Conservation (phyloP, 35 echinoderm and acorn worm genomes). For the Nesometra sesokonis region DNA sequence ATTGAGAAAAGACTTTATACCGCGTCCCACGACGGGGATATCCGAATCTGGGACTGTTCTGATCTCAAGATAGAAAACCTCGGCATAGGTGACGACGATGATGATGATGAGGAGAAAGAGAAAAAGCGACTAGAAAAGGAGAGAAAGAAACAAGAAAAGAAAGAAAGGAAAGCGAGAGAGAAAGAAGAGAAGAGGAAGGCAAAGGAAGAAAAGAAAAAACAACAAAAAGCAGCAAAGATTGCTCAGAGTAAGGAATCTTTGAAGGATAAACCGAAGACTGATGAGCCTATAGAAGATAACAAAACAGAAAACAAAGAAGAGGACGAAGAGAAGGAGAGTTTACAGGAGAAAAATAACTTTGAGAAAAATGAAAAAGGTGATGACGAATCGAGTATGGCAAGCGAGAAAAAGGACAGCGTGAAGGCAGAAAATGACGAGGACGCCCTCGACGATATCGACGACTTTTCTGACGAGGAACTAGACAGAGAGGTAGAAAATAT, state of each 20-base stretch:
- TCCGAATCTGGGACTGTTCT: slow-evolving; percentile 63
- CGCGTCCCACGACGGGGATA: slow-evolving; percentile 53
- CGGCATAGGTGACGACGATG: slow-evolving; percentile 80
- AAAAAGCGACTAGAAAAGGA: slow-evolving; percentile 68
- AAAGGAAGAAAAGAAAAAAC: slow-evolving; percentile 7
- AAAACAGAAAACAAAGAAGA: slow-evolving; percentile 38
- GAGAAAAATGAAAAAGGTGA: slow-evolving; percentile 49
- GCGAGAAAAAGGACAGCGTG: slow-evolving; percentile 47
- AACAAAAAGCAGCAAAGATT: neutral
- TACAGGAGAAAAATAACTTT: slow-evolving; percentile 70
- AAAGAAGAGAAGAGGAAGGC: slow-evolving; percentile 33
- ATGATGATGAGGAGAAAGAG: slow-evolving; percentile 83
- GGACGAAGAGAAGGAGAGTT: slow-evolving; percentile 32
- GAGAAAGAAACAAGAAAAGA: slow-evolving; percentile 55
- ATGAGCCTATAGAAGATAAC: slow-evolving; percentile 27
- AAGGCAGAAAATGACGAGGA: slow-evolving; percentile 20
- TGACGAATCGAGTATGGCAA: slow-evolving; percentile 7
- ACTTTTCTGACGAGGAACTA: neutral
- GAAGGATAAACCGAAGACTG: slow-evolving; percentile 16
- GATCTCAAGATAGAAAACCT: slow-evolving; percentile 89
- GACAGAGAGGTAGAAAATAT: neutral
- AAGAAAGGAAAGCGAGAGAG: slow-evolving; percentile 29
- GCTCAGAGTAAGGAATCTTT: neutral
- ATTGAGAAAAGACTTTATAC: slow-evolving; percentile 53
- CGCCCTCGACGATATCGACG: neutral